These are phyloP conservation scores for Sebastes reedi DNA, from an alignment of 2,797 vertebrate genomes.

Conservation along the genomic window DNA sequence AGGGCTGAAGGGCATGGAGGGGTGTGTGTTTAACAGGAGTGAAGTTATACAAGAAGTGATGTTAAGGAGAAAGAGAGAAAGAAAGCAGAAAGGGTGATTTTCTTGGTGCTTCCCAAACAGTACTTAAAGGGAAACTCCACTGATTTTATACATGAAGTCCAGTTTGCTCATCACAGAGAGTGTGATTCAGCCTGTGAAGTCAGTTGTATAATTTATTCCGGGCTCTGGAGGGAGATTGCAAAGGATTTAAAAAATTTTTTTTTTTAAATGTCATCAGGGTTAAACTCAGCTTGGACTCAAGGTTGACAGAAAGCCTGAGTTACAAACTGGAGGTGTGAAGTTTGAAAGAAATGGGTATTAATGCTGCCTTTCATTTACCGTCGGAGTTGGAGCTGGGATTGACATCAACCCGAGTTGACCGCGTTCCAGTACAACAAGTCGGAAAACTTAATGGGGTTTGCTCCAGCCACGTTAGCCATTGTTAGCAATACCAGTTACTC, in stretches of 20 bases:
- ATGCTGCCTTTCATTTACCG: no score
- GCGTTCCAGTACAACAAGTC: no score
- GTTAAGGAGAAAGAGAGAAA: not conserved
- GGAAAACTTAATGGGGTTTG: no score
- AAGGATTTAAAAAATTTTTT: no score
- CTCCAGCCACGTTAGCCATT: no score
- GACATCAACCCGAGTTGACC: no score
- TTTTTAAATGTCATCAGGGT: not conserved
- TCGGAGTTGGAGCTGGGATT: no score
- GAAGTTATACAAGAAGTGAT: not conserved
- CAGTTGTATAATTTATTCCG: not conserved
- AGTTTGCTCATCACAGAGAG: not conserved
- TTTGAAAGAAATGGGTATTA: not conserved
- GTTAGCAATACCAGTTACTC: no score
- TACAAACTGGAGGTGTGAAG: not conserved
- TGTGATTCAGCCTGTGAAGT: not conserved
- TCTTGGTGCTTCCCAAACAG: not conserved
- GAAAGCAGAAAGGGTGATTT: not conserved
- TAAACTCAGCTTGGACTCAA: not conserved
- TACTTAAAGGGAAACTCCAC: not conserved
- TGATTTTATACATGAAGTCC: not conserved
- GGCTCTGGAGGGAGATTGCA: not conserved
- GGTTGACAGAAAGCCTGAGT: not conserved
- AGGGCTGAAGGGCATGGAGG: slow-evolving; percentile 21
- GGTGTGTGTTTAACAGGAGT: not conserved